phyloP scores from a whole-genome alignment of 2,888 invertebrate species.

The Lepidochrysops patricia region DNA sequence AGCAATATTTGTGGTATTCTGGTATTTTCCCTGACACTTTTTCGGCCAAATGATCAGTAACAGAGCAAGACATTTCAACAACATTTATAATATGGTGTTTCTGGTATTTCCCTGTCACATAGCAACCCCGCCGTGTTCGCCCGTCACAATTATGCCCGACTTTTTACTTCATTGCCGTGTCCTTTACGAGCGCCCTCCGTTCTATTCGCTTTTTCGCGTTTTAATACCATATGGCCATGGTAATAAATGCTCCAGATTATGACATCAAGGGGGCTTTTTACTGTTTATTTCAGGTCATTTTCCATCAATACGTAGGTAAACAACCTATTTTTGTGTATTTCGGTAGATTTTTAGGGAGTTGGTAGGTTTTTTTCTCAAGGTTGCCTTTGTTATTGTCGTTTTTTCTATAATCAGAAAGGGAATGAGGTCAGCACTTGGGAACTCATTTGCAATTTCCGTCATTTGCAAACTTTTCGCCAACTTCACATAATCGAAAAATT shows the following conservation, averaged over 20 bases:
- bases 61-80: neutral
- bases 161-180: constrained; percentile 8
- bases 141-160: neutral
- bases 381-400: neutral
- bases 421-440: neutral
- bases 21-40: too few relatives aligned
- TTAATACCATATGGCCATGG: neutral
- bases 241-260: neutral
- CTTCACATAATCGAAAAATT: neutral
- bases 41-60: too few relatives aligned
- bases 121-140: neutral
- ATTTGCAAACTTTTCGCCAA: neutral
- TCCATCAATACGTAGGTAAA: too few relatives aligned
- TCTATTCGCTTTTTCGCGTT: neutral
- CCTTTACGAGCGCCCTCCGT: neutral
- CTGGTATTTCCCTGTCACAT: neutral
- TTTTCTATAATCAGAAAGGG: neutral
- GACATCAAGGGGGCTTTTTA: neutral
- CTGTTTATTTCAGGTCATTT: neutral
- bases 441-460: neutral
- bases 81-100: neutral
- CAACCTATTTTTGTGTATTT: too few relatives aligned
- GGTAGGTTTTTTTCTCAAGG: too few relatives aligned
- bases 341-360: too few relatives aligned
- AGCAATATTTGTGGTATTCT: too few relatives aligned